Evolutionary conservation across 2,888 invertebrate species (phyloP).

Genomic region (Erebia aethiops): DNA sequence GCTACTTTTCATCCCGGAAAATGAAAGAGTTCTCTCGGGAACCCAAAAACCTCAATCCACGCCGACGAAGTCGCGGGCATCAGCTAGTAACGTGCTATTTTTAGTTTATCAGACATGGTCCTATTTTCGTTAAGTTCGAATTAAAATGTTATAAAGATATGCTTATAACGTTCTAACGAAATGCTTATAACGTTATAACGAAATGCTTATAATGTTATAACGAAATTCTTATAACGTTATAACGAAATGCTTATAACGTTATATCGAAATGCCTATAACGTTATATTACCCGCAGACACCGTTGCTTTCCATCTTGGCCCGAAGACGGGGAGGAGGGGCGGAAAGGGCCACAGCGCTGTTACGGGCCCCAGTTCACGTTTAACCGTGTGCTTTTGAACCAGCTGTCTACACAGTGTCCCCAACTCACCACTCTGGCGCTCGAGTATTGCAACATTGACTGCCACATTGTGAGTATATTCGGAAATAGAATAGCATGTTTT

Average conservation of each 20-base stretch:
- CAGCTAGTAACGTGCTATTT: too few relatives aligned
- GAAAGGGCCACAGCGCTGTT: slow-evolving; percentile 42
- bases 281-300: slow-evolving; percentile 37
- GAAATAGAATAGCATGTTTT: too few relatives aligned
- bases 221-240: not conserved
- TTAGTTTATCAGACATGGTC: too few relatives aligned
- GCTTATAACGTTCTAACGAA: too few relatives aligned
- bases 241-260: not conserved
- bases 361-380: slow-evolving; percentile 60
- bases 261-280: not conserved
- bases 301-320: slow-evolving; percentile 45
- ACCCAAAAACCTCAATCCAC: too few relatives aligned
- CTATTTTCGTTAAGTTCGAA: too few relatives aligned
- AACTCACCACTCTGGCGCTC: slow-evolving; percentile 68
- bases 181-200: too few relatives aligned
- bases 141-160: too few relatives aligned
- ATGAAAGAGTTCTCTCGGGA: too few relatives aligned
- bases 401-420: slow-evolving; percentile 59
- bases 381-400: slow-evolving; percentile 53
- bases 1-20: too few relatives aligned
- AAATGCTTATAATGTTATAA: too few relatives aligned
- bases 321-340: slow-evolving; percentile 38
- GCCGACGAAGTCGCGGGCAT: too few relatives aligned
- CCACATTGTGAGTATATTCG: slow-evolving; percentile 59
- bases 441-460: slow-evolving; percentile 81